Evolutionary conservation across 2,113 vertebrate species (phyloP), one percentile per base, ranked within the genome.

Genomic region (Montifringilla adamsi): DNA sequence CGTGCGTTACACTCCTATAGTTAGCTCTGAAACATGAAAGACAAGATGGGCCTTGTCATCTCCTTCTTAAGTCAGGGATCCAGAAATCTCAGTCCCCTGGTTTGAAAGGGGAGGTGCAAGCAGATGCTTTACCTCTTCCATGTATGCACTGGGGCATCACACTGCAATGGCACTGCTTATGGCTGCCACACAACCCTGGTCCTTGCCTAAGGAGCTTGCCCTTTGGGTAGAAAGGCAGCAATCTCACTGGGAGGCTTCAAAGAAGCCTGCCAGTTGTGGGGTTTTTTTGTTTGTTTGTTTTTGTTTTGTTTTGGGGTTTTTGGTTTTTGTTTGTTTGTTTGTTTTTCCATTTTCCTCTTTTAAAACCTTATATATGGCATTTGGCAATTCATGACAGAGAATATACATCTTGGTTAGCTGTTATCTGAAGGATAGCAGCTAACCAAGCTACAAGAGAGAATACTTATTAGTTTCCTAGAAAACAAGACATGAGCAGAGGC

Each of bases 1-100:
- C 12, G 0, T 89, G 59, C 0, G 0, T 81, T 96, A 84, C 39
- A 70, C 39, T 83, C 64, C 85, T 87, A 53, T 33, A 93, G 86
- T 78, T 90, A 89, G 66, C 69, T 92, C 89, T 87, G 86, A 93
- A 86, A 94, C 0, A 0, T 81, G 90, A 81, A 93, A 93, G 76
- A 82, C 66, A 93, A 87, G 69, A 82, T 43, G 37, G 80, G 76
- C 33, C 80, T 84, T 93, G 84, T 91, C 94, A 92, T 67, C 60
- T 37, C 56, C 47, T 53, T 67, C 77, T 68, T 72, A 78, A 92
- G 52, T 68, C 69, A 78, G 30, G 15, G 33, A 90, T 80, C 39
- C 76, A 80, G 79, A 86, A 86, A 80, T 53, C 39, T 89, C 63
- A 26, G 64, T 41, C 22, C 30, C 3, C 5, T 5, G 1, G 5